Base-by-base conservation (phyloP, 64 coral and sea anemone genomes). In the Acropora yongei region DNA sequence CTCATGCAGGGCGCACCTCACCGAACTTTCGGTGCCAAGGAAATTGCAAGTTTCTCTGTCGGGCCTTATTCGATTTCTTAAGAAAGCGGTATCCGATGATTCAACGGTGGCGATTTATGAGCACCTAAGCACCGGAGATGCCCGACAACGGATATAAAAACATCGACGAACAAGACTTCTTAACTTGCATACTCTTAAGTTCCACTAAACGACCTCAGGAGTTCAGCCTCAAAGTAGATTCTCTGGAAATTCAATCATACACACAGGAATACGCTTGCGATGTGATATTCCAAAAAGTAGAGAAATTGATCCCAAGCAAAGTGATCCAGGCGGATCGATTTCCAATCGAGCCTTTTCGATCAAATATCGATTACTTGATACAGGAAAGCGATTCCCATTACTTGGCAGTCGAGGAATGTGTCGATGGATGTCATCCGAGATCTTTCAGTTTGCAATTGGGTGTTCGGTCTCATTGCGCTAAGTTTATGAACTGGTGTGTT, bases 391-490 rank as follows among this genome's bases (percentile, higher is more conserved):
- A 67, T 14, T 41, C 43, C 47, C 1, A 86, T 20, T 74, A 86
- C 17, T 13, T 66, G 8, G 61, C 61, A 2, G 90, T 40, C 57
- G 90, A 92, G 30, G 53, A 66, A 65, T 76, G 8, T n/a, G 43
- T 20, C 5, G 90, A 47, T 44, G 60, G 17, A 13, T 6, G 30
- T 20, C 17, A 58, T 14, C 90, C 81, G 6, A 86, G 13, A 14
- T 92, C 90, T 12, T 55, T 92, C 12, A 92, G 90, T 44, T 82
- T 84, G 61, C n/a, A n/a, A n/a, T n/a, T n/a, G n/a, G 81, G 82
- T 17, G 55, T 47, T 47, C 9, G 13, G 13, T 53, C 20, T 19
- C 78, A 65, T 7, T 55, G 47, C 9, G 30, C 47, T 18, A 65
- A 53, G 13, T 44, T 14, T 63, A n/a, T 13, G 45, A 8, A 43